Conservation (phyloP, 37 sponge, comb jelly and placozoan species). For the Petrosia ficiformis region DNA sequence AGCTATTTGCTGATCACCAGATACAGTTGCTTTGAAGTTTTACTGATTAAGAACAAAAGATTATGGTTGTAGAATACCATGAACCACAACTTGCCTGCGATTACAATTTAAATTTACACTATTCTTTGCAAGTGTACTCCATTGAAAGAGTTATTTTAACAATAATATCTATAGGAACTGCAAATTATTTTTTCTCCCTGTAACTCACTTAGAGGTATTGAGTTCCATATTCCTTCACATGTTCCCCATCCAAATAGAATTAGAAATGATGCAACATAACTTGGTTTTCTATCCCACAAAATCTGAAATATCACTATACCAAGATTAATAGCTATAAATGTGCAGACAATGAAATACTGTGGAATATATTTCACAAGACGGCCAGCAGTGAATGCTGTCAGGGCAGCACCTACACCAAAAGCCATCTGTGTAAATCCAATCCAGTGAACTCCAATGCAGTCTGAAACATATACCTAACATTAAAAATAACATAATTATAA, state of each 20-base stretch:
- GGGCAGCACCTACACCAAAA: slow-evolving; percentile 34
- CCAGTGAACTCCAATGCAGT: slow-evolving; percentile 49
- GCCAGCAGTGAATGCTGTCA: slow-evolving; percentile 13
- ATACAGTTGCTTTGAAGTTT: too few species aligned
- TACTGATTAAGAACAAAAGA: too few species aligned
- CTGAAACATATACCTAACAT: slow-evolving; percentile 35
- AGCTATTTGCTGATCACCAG: too few species aligned
- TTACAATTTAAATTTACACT: too few species aligned
- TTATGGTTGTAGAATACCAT: too few species aligned
- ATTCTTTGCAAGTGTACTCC: too few species aligned
- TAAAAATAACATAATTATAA: too few species aligned
- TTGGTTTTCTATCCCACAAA: slow-evolving; percentile 43
- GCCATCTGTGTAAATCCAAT: slow-evolving; percentile 44
- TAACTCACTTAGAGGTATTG: slow-evolving; percentile 49
- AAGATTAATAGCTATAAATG: slow-evolving; percentile 12
- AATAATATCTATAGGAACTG: too few species aligned
- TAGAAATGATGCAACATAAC: slow-evolving; percentile 34
- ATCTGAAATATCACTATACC: slow-evolving; percentile 36
- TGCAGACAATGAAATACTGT: slow-evolving; percentile 14
- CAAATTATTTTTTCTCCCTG: too few species aligned
- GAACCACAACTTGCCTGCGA: too few species aligned
- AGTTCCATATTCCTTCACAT: slow-evolving; percentile 54
- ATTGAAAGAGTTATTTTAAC: too few species aligned
- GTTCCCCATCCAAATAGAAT: slow-evolving; percentile 44
- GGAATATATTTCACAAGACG: slow-evolving; percentile 40